Evolutionary conservation across 2,113 vertebrate genomes (phyloP), one percentile per base, ranked within the genome.

Genomic region (Phoxinus phoxinus): DNA sequence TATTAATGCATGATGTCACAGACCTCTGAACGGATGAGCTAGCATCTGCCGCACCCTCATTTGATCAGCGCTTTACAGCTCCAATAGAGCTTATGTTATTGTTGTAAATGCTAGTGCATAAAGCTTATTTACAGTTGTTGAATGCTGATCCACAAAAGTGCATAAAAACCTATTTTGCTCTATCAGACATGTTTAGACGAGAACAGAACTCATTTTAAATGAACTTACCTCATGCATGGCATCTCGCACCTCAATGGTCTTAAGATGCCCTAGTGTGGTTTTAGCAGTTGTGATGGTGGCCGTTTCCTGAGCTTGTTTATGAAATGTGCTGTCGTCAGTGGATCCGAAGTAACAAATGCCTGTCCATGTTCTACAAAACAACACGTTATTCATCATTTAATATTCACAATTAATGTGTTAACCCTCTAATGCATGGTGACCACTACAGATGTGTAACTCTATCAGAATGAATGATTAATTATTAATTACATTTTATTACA

Each of bases 211-310:
- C 27, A 91, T 90, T 46, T 41, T 3, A 30, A 65, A 23, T 48
- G 4, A 44, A 53, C 74, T 2, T 87, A 97, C 94, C 93, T 93
- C 72, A 89, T 91, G 93, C 30, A 85, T 89, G 2, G 91, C 73
- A 48, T 97, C 92, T 87, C 95, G 91, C 48, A 94, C 92, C 67
- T 94, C 91, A 30, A 94, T 72, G 0, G 91, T 91, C 81, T 94
- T 94, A 80, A 92, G 21, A 7, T 98, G 93, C 87, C 89, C 91
- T 90, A 91, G 90, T 0, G 95, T 95, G 1, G 94, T 96, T 90
- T 97, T 95, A 79, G 91, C 67, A 83, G 97, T 90, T 83, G 92
- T 96, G 86, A 97, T 88, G 0, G 95, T 93, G 2, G 88, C 88
- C 13, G 93, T 97, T 93, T 90, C 91, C 87, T 0, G 73, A 80